A percentile compares a stretch with the other conserved stretches of the same genome.
Evolutionary conservation across 2,888 invertebrate genomes (phyloP).

Genomic region (Sepioteuthis lessoniana): DNA sequence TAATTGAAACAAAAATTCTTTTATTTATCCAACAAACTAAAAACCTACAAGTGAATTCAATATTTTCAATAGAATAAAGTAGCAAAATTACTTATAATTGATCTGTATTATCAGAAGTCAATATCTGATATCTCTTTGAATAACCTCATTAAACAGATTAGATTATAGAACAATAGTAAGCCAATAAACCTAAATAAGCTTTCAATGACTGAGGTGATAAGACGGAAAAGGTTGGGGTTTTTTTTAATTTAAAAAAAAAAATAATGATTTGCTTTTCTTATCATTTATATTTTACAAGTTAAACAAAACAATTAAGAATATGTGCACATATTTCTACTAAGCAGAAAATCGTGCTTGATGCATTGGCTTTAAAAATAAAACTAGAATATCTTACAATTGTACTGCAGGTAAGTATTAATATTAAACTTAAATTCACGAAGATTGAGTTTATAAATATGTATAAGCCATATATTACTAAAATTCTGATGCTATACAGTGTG

Average conservation of each 20-base stretch:
- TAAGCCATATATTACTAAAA: neutral
- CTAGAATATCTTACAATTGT: neutral
- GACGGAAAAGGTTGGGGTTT: neutral
- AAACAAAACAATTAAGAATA: neutral
- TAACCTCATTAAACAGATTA: too few relatives aligned
- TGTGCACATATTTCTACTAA: neutral
- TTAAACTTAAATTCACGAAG: neutral
- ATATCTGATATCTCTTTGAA: neutral
- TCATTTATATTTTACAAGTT: neutral
- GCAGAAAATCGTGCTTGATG: neutral
- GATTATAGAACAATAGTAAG: too few relatives aligned
- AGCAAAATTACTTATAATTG: neutral
- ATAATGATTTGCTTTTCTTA: neutral
- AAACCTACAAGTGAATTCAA: neutral
- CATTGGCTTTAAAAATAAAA: neutral
- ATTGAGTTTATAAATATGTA: neutral
- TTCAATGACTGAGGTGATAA: neutral
- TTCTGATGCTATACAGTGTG: neutral
- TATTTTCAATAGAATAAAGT: neutral
- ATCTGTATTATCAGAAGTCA: neutral
- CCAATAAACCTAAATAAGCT: neutral
- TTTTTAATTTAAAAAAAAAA: too few relatives aligned
- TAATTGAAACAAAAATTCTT: neutral
- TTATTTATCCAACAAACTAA: neutral
- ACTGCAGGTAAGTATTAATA: neutral